Evolutionary conservation across 2,113 vertebrate species (phyloP), one percentile per base, ranked within the genome.

Genomic region (Oenanthe oenanthe): DNA sequence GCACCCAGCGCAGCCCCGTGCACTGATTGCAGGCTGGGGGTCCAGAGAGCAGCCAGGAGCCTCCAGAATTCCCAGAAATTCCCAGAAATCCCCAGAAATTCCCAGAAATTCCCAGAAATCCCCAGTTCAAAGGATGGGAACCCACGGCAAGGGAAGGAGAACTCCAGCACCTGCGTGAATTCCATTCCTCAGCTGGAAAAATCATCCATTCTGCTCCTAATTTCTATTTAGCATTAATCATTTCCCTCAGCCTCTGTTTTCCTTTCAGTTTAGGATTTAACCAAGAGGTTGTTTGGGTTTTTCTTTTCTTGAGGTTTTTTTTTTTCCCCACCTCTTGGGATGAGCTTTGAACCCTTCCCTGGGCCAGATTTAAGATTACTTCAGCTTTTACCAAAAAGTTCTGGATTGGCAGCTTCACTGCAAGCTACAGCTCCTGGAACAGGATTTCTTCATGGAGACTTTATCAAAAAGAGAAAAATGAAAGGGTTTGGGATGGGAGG

Each of bases 81-180:
- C 65, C 51, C 3, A 71, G 77, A 74, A 36, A 81, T 42, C 53
- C 65, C 51, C 3, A 71, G 0, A 36, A 36, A 81, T 42, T 57
- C 60, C 51, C 3, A 71, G 73, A 62, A 77, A 81, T 42, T 57
- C 60, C 51, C 3, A 71, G 73, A 62, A 77, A 89, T 10, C 9
- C 85, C 77, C 88, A 38, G 0, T 54, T 29, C 47, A 60, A 84
- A 58, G 91, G 60, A 24, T 3, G 32, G 56, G 68, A 14, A 61
- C 42, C 80, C 65, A 48, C 1, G 0, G 3, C 5, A 0, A 3
- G 3, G 3, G 4, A 63, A 51, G 32, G 71, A 32, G 38, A 72
- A 51, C n/a, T 84, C 58, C 83, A 6, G 9, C 42, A 5, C 5
- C 61, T 5, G 1, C 8, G 29, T 10, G 75, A n/a, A 43, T 56